A percentile compares a stretch with the other conserved stretches of the same genome.
phyloP scores from a whole-genome alignment of 2,113 vertebrate genomes.

The Puffinus mauretanicus region DNA sequence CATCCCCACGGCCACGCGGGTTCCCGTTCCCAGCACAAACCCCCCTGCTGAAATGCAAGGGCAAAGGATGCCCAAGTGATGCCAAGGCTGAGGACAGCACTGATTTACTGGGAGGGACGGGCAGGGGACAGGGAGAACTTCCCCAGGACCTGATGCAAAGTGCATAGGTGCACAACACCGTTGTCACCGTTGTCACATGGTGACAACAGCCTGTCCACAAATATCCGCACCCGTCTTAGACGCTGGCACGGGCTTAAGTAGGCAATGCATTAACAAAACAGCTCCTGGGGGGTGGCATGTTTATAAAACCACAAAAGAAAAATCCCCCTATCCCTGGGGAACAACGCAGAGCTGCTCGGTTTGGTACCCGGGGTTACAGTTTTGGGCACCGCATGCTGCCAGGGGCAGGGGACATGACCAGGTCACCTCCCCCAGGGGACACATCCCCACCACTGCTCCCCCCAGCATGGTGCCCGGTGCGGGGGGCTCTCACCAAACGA shows the following conservation, averaged over 20 bases:
- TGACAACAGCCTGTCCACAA: neutral
- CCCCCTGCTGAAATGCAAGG: neutral
- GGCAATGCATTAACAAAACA: neutral
- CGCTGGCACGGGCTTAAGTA: accelerated
- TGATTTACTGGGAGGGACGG: neutral
- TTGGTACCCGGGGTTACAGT: neutral
- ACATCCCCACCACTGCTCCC: neutral
- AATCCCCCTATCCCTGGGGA: neutral
- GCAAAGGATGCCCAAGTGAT: neutral
- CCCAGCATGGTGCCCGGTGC: accelerated
- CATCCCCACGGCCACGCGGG: accelerated
- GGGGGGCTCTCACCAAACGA: conserved; percentile 86
- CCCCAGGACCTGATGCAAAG: neutral
- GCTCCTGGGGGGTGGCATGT: too few species aligned
- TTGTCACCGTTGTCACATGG: too few species aligned
- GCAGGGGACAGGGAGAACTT: neutral
- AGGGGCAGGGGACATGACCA: neutral
- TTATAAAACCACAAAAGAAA: neutral
- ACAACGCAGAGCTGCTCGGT: neutral
- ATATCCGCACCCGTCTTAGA: neutral
- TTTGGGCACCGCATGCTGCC: neutral
- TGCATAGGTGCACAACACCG: accelerated
- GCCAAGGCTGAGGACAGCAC: neutral
- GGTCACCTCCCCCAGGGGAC: neutral
- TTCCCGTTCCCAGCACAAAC: neutral